phyloP scores from a whole-genome alignment of 2,888 invertebrate genomes.

The Aromia moschata region DNA sequence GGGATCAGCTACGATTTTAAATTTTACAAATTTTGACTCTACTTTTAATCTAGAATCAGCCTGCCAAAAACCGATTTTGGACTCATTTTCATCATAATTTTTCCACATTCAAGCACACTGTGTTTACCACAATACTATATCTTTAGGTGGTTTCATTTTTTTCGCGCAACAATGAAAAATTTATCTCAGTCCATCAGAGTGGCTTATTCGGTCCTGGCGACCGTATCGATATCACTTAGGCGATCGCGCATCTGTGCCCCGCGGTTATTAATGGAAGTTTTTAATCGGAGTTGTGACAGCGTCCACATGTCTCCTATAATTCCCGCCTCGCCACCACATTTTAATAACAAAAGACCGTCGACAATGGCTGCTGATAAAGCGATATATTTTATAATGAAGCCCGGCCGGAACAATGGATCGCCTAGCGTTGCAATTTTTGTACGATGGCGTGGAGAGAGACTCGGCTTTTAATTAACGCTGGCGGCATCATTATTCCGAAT shows the following conservation, averaged over 20 bases:
- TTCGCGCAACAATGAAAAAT: too few species aligned
- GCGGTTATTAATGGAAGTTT: slow-evolving; percentile 47
- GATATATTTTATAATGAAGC: slow-evolving; percentile 26
- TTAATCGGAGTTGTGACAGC: slow-evolving; percentile 41
- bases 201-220: too few species aligned
- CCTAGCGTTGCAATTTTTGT: slow-evolving; percentile 25
- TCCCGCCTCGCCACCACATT: slow-evolving; percentile 20
- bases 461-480: slow-evolving; percentile 22
- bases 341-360: slow-evolving; percentile 24
- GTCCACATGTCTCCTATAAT: slow-evolving; percentile 24
- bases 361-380: slow-evolving; percentile 26
- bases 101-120: too few species aligned
- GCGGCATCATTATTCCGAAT: slow-evolving; percentile 13
- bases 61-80: too few species aligned
- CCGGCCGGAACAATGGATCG: slow-evolving; percentile 19
- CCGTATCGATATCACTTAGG: slow-evolving; percentile 24
- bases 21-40: too few species aligned
- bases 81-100: too few species aligned
- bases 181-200: too few species aligned
- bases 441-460: neutral
- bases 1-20: too few species aligned
- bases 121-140: too few species aligned
- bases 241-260: slow-evolving; percentile 29
- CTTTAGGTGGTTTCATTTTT: too few species aligned
- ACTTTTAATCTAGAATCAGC: too few species aligned